Evolutionary conservation across 2,797 vertebrate species (phyloP).

Genomic region (Graptemys geographica): DNA sequence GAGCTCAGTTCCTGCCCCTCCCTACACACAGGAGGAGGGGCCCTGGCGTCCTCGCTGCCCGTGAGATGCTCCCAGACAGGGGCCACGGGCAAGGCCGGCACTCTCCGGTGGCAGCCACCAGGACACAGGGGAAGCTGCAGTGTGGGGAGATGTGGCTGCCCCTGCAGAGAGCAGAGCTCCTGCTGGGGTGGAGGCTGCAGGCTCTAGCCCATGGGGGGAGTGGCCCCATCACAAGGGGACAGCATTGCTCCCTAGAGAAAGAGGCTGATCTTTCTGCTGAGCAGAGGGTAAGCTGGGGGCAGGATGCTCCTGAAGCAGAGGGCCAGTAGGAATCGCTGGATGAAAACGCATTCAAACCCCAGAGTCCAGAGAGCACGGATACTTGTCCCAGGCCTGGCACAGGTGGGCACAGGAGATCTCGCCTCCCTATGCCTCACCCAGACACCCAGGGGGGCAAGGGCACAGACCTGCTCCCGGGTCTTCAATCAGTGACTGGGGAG

Average conservation of each 20-base stretch:
- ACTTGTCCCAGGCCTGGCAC: background rate
- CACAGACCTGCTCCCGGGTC: background rate
- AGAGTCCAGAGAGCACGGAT: too few species aligned
- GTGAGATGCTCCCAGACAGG: background rate
- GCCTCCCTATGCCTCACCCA: background rate
- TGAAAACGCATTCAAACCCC: too few species aligned
- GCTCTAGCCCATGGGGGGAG: background rate
- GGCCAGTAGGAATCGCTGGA: background rate
- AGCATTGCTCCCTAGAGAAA: background rate
- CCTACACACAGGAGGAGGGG: background rate
- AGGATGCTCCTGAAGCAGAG: background rate
- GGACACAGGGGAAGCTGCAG: background rate
- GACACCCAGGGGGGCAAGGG: accelerated
- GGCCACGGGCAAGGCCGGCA: background rate
- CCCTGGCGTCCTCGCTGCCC: background rate
- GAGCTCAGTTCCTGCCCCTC: background rate
- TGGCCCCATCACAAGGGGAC: background rate
- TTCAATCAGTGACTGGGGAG: background rate
- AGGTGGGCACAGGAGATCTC: background rate
- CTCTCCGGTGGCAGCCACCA: background rate
- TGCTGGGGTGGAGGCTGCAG: background rate
- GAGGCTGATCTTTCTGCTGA: background rate
- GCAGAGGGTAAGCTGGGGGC: background rate
- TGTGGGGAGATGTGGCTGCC: background rate
- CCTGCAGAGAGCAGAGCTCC: too few species aligned